A percentile compares a stretch with the other conserved stretches of the same genome.
phyloP scores from a whole-genome alignment of 2,888 invertebrate genomes.

The Bimastos eiseni region DNA sequence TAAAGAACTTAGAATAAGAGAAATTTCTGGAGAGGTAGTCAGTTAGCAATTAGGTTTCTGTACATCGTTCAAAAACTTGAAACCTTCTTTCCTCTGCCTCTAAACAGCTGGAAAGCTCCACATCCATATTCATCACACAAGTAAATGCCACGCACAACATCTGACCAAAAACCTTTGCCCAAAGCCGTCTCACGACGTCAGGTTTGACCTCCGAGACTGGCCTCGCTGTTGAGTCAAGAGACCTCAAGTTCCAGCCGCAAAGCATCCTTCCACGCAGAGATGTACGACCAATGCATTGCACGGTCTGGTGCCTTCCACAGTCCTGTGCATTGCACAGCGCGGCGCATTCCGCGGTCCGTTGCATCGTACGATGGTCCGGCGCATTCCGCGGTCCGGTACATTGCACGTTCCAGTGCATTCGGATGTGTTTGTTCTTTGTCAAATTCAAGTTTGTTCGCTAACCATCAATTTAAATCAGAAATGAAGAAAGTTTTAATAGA shows the following conservation, averaged over 20 bases:
- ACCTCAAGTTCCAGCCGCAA: not conserved
- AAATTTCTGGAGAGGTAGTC: conserved; percentile 6
- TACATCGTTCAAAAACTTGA: not conserved
- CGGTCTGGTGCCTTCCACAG: no score
- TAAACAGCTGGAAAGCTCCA: not conserved
- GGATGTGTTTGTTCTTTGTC: conserved; percentile 13
- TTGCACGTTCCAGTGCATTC: not conserved
- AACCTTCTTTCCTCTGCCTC: not conserved
- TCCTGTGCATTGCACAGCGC: no score
- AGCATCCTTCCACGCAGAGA: not conserved
- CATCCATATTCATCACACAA: not conserved
- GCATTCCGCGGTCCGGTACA: not conserved
- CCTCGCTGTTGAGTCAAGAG: not conserved
- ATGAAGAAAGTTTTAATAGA: conserved; percentile 25
- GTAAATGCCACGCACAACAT: not conserved
- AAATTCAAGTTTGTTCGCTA: conserved; percentile 22
- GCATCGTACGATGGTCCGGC: no score
- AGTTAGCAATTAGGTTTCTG: not conserved
- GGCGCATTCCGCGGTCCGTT: no score
- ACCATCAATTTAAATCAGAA: conserved; percentile 22
- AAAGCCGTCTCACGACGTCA: not conserved
- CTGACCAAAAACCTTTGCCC: not conserved
- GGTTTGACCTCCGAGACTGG: not conserved
- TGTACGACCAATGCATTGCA: not conserved
- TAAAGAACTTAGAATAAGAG: not conserved